Percentiles rank a stretch among this genome's conserved stretches.
These are phyloP conservation scores for Scartelaos histophorus DNA, from an alignment of 2,113 vertebrate genomes.

Conservation along the genomic window DNA sequence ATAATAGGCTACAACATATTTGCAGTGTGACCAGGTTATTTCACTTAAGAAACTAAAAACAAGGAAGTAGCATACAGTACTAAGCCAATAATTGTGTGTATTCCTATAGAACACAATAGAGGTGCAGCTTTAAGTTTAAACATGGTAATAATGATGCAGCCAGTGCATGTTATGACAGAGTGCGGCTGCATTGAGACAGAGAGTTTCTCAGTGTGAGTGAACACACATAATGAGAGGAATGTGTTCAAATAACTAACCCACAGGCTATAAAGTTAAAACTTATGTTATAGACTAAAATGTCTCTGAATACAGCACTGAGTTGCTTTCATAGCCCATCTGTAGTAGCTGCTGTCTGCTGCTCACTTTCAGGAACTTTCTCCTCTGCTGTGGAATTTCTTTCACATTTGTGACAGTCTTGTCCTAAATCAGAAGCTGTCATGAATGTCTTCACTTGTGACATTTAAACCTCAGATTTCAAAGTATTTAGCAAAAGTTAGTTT, in stretches of 20 bases:
- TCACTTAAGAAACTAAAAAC: background rate
- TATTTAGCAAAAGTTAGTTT: background rate
- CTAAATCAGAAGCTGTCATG: background rate
- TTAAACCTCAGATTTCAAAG: background rate
- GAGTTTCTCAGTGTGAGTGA: background rate
- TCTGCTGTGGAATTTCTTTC: constrained; percentile 31
- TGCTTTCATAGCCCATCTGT: background rate
- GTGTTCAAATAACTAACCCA: background rate
- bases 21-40: background rate
- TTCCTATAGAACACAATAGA: background rate
- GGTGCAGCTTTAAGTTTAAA: background rate
- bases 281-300: background rate
- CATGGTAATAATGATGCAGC: constrained; percentile 10
- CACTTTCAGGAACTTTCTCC: background rate
- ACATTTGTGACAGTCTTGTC: constrained; percentile 26
- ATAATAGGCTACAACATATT: background rate
- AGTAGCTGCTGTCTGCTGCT: background rate
- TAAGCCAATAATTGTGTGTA: background rate
- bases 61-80: background rate
- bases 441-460: background rate
- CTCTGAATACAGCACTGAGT: background rate
- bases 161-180: constrained; percentile 47
- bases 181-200: constrained; percentile 12
- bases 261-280: background rate
- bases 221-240: background rate